Percentiles rank a stretch among this genome's conserved stretches.
Evolutionary conservation across 2,113 vertebrate species (phyloP).

Genomic region (Myiopsitta monachus): DNA sequence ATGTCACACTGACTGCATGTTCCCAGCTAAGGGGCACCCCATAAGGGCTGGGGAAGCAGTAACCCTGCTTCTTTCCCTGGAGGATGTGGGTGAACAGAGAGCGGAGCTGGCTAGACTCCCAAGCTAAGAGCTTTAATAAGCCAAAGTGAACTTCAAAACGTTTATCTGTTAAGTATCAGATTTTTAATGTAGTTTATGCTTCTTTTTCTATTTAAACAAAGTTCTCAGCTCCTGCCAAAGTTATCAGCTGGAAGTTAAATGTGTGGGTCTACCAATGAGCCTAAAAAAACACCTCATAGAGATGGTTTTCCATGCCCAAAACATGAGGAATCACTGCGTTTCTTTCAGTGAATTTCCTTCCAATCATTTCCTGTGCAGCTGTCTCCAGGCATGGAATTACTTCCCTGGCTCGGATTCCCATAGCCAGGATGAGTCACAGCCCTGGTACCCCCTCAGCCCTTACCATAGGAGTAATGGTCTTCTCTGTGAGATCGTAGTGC

Average conservation of each 20-base stretch:
- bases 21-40: background rate
- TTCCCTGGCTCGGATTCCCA: background rate
- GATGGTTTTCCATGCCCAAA: background rate
- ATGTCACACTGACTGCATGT: background rate
- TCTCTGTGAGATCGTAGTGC: slow-evolving; percentile 75
- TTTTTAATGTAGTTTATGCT: background rate
- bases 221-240: background rate
- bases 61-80: background rate
- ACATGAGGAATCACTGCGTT: background rate
- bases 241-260: background rate
- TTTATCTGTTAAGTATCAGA: background rate
- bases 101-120: background rate
- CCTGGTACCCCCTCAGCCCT: background rate
- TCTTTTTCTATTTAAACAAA: background rate
- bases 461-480: slow-evolving; percentile 80
- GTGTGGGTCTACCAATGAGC: background rate
- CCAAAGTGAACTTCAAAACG: background rate
- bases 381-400: background rate
- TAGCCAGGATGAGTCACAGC: background rate
- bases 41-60: background rate
- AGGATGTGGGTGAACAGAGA: background rate
- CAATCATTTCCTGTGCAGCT: background rate
- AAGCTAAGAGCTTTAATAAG: background rate
- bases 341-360: background rate
- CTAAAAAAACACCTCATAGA: background rate